phyloP scores from a whole-genome alignment of 2,797 vertebrate species.

The Premnoplex brunnescens region DNA sequence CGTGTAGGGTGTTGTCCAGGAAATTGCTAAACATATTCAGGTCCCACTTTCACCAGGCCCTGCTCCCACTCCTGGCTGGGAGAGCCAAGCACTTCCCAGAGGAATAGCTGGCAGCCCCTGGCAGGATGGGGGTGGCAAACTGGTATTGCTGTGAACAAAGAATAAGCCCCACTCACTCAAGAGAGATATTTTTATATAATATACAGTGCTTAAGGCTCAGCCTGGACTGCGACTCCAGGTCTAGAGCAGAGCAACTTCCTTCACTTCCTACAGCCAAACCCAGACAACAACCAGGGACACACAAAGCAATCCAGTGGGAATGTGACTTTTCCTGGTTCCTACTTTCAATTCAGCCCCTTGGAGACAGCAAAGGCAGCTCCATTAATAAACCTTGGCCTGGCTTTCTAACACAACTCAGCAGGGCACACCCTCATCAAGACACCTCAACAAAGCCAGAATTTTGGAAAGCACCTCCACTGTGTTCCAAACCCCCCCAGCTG shows the following conservation, averaged over 20 bases:
- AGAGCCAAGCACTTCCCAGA: fast-evolving
- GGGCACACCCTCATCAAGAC: not conserved
- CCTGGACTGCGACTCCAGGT: not conserved
- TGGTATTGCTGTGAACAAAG: fast-evolving
- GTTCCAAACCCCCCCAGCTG: not conserved
- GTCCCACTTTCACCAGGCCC: fast-evolving
- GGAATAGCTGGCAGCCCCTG: fast-evolving
- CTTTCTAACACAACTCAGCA: not conserved
- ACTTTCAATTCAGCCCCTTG: not conserved
- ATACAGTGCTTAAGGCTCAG: not conserved
- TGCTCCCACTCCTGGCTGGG: not conserved
- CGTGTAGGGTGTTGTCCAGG: not conserved
- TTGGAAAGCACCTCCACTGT: not conserved
- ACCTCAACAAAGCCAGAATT: no score
- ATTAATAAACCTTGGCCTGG: not conserved
- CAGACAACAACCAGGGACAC: not conserved
- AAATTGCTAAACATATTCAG: not conserved
- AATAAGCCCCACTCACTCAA: fast-evolving
- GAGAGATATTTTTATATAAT: no score
- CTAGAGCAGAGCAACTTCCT: not conserved
- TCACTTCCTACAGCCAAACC: not conserved
- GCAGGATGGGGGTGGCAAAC: not conserved
- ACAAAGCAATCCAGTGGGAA: not conserved
- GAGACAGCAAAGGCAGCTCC: not conserved
- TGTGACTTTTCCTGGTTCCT: fast-evolving